These are phyloP conservation scores for Drosophila kambysellisi DNA, from an alignment of 2,888 invertebrate genomes.

Conservation along the genomic window DNA sequence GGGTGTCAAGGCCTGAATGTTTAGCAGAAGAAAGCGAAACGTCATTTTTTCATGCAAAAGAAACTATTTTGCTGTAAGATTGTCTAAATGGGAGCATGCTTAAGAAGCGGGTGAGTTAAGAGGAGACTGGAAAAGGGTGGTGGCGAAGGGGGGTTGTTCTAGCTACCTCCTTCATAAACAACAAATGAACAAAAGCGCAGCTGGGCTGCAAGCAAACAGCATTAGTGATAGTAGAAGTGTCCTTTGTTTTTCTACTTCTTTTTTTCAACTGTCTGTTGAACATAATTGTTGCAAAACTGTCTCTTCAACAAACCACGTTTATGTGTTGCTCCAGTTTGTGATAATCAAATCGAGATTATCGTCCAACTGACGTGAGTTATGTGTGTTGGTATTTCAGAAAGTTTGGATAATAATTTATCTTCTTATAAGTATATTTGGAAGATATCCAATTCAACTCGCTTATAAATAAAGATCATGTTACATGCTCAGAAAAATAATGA, in stretches of 20 bases:
- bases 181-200: conserved; percentile 12
- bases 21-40: conserved; percentile 45
- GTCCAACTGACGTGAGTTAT: neutral
- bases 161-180: neutral
- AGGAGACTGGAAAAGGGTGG: too few species aligned
- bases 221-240: neutral
- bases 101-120: neutral
- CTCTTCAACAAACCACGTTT: conserved; percentile 28
- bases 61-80: conserved; percentile 51
- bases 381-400: neutral
- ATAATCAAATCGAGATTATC: conserved; percentile 1
- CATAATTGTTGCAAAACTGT: conserved; percentile 19
- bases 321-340: conserved; percentile 25
- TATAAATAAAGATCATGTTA: neutral
- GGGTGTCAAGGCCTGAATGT: conserved; percentile 50
- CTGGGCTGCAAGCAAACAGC: conserved; percentile 15
- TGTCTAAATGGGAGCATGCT: neutral
- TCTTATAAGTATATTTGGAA: neutral
- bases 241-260: neutral
- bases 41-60: conserved; percentile 49
- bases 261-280: conserved; percentile 47
- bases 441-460: neutral
- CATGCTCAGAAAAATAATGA: neutral
- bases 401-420: neutral
- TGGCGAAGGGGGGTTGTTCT: too few species aligned